These are phyloP conservation scores for Cynodonichthys magdalenae DNA, from an alignment of 2,797 vertebrate genomes.

Conservation along the genomic window DNA sequence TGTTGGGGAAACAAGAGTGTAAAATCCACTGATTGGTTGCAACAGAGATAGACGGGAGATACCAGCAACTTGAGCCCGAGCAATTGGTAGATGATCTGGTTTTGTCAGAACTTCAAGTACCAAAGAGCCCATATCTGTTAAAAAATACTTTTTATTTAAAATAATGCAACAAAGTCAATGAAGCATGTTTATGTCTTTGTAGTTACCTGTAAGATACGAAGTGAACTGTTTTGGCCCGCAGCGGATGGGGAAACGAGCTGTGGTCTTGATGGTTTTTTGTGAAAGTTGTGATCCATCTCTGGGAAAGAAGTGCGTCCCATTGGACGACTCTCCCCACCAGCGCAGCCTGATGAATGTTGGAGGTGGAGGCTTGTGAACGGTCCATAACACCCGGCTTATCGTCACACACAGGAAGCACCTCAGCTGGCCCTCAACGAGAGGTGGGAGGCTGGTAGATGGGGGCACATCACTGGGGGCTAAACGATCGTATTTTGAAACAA, in stretches of 20 bases:
- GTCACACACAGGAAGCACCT: slow-evolving; percentile 90
- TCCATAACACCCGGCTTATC: slow-evolving; percentile 87
- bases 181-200: neutral
- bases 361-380: slow-evolving; percentile 79
- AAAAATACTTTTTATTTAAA: slow-evolving; percentile 7
- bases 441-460: slow-evolving; percentile 89
- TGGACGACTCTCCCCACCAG: slow-evolving; percentile 94
- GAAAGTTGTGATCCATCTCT: slow-evolving; percentile 78
- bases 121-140: slow-evolving; percentile 92
- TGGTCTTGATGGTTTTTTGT: slow-evolving; percentile 82
- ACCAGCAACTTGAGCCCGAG: slow-evolving; percentile 84
- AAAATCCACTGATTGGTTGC: slow-evolving; percentile 87
- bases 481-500: slow-evolving; percentile 11
- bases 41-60: slow-evolving; percentile 87
- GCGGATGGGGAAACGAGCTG: slow-evolving; percentile 87
- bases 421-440: slow-evolving; percentile 90
- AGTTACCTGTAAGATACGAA: slow-evolving; percentile 91
- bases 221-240: slow-evolving; percentile 92
- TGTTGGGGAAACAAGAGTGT: slow-evolving; percentile 87
- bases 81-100: slow-evolving; percentile 86
- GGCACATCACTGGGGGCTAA: slow-evolving; percentile 83
- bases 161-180: neutral
- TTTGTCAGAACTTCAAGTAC: slow-evolving; percentile 90
- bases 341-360: slow-evolving; percentile 84
- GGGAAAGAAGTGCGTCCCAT: slow-evolving; percentile 88